Conservation (phyloP, 2,888 invertebrate species). For the Adelognathus sp. region DNA sequence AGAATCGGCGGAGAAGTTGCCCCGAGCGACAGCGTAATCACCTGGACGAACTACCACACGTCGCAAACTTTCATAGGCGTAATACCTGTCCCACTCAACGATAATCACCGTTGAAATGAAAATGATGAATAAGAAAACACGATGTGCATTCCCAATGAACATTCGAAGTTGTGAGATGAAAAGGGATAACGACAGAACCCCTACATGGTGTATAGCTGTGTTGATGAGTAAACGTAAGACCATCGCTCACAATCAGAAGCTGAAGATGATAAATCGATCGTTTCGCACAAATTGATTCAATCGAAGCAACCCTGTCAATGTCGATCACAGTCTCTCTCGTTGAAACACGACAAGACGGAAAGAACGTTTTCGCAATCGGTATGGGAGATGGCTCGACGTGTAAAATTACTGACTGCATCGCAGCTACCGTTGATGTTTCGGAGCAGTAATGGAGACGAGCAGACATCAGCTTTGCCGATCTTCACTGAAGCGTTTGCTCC, state of each 20-base stretch:
- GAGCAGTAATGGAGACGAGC: conserved; percentile 51
- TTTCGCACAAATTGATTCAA: conserved; percentile 14
- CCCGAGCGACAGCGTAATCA: conserved; percentile 80
- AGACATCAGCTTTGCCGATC: conserved; percentile 7
- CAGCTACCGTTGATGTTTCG: conserved; percentile 16
- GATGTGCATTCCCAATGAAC: not conserved
- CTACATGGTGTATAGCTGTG: conserved; percentile 12
- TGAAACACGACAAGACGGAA: not conserved
- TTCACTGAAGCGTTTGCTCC: conserved; percentile 19
- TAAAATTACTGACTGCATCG: conserved; percentile 27
- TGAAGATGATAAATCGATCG: conserved; percentile 45
- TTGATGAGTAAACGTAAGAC: conserved; percentile 9
- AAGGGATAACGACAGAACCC: not conserved
- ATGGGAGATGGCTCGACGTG: conserved; percentile 27
- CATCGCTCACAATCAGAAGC: conserved; percentile 19
- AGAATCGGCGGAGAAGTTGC: conserved; percentile 65
- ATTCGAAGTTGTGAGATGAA: not conserved
- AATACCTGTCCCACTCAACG: conserved; percentile 8
- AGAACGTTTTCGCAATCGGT: not conserved
- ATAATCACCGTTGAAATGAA: not conserved
- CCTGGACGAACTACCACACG: conserved; percentile 77
- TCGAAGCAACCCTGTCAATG: conserved; percentile 31
- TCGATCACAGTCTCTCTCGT: conserved; percentile 5
- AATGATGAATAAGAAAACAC: not conserved
- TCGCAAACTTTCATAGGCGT: conserved; percentile 68